Evolutionary conservation across 1,140 invertebrate genomes (phyloP).

Genomic region (Cryptotermes secundus): DNA sequence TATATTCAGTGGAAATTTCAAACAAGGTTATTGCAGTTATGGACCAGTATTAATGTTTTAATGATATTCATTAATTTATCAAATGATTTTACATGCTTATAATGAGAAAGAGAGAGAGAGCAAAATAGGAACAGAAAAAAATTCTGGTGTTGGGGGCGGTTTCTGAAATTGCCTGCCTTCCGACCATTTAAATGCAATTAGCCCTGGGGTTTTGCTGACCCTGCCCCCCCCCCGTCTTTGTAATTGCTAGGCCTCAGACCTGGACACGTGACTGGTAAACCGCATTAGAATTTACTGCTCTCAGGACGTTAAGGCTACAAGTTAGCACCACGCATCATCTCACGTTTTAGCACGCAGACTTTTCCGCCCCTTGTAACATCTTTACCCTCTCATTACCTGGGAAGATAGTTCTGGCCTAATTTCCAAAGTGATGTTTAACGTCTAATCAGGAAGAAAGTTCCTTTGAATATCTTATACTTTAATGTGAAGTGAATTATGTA

Average conservation of each 20-base stretch:
- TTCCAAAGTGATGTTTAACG: neutral
- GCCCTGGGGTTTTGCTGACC: neutral
- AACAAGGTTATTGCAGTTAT: too few relatives aligned
- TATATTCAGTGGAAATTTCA: too few relatives aligned
- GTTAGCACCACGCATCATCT: neutral
- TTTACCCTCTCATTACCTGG: neutral
- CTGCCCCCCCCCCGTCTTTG: neutral
- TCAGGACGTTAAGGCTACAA: neutral
- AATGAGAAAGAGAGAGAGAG: neutral
- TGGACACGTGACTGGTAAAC: neutral
- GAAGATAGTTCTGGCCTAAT: neutral
- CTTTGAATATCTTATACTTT: too few relatives aligned
- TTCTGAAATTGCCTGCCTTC: neutral
- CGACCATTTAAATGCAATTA: neutral
- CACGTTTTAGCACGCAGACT: neutral
- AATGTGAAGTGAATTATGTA: too few relatives aligned
- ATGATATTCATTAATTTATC: neutral
- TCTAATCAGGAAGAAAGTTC: too few relatives aligned
- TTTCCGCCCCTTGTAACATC: neutral
- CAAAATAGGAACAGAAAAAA: neutral
- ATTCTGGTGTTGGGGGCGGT: neutral
- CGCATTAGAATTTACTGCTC: neutral
- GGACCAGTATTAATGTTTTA: too few relatives aligned
- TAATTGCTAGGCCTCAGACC: neutral
- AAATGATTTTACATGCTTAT: neutral